Evolutionary conservation across 2,113 vertebrate species (phyloP).

Genomic region (Hymenochirus boettgeri): DNA sequence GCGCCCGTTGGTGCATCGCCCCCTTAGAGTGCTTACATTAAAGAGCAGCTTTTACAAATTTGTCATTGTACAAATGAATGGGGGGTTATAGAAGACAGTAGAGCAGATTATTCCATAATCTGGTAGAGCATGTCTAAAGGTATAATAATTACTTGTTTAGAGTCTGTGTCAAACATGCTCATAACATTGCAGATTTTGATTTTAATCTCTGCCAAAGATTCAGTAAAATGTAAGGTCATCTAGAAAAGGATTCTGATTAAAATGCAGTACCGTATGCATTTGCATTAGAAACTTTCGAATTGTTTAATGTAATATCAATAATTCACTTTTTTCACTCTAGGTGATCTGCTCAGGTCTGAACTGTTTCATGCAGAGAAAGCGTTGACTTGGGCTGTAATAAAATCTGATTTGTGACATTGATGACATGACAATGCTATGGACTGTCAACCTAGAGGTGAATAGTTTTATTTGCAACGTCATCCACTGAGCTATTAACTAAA

Average conservation of each 20-base stretch:
- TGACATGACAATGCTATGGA: conserved; percentile 22
- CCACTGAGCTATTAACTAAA: conserved; percentile 28
- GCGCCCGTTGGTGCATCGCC: too few relatives aligned
- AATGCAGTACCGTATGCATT: neutral
- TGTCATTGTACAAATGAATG: too few relatives aligned
- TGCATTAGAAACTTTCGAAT: neutral
- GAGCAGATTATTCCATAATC: too few relatives aligned
- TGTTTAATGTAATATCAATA: neutral
- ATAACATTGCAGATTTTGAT: too few relatives aligned
- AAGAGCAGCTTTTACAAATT: too few relatives aligned
- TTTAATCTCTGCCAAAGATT: too few relatives aligned
- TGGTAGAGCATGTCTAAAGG: too few relatives aligned
- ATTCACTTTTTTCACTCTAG: neutral
- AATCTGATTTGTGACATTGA: conserved; percentile 26
- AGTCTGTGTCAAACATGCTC: too few relatives aligned
- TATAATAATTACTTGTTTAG: too few relatives aligned
- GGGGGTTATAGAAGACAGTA: too few relatives aligned
- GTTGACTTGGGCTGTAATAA: conserved; percentile 11
- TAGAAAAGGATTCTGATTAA: neutral
- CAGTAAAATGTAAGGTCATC: too few relatives aligned
- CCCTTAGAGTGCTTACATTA: too few relatives aligned
- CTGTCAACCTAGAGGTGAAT: conserved; percentile 28
- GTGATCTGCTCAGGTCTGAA: neutral
- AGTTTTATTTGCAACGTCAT: conserved; percentile 23
- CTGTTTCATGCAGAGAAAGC: conserved; percentile 13